Conservation (phyloP, 2,888 invertebrate genomes). For the Ligdia adustata region DNA sequence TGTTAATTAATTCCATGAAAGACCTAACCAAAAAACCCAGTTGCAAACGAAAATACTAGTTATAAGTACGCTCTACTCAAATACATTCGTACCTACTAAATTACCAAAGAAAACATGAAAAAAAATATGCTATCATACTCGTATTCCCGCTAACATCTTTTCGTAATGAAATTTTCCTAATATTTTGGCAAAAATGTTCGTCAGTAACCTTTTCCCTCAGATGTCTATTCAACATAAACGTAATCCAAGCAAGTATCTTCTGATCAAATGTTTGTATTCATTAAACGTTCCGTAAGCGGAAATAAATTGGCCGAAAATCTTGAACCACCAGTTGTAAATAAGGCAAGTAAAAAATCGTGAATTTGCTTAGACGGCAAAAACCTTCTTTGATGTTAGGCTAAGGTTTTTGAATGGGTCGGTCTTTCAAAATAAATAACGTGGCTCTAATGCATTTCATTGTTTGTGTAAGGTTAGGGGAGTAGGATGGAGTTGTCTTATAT, state of each 20-base stretch:
- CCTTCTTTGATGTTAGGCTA: constrained; percentile 21
- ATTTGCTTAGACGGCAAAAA: constrained; percentile 21
- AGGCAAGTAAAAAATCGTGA: constrained; percentile 27
- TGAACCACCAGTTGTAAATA: constrained; percentile 37
- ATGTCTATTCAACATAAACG: constrained; percentile 21
- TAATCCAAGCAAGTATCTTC: constrained; percentile 29
- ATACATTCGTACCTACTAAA: no score
- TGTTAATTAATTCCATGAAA: no score
- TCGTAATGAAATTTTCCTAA: constrained; percentile 9
- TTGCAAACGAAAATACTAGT: no score
- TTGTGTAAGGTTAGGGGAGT: no score
- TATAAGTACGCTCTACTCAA: no score
- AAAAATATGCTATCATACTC: constrained; percentile 16
- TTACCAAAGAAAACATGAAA: constrained; percentile 6
- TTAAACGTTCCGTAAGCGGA: constrained; percentile 39
- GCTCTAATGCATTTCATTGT: no score
- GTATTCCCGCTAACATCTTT: constrained; percentile 8
- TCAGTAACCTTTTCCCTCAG: constrained; percentile 15
- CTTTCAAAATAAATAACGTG: no score
- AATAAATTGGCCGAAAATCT: constrained; percentile 35
- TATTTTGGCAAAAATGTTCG: constrained; percentile 12
- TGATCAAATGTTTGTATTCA: constrained; percentile 44
- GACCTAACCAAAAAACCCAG: no score
- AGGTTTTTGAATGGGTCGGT: constrained; percentile 3
- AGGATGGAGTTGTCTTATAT: no score